Percentiles rank a stretch among this genome's conserved stretches.
Evolutionary conservation across 2,797 vertebrate species (phyloP).

Genomic region (Myotis daubentonii): DNA sequence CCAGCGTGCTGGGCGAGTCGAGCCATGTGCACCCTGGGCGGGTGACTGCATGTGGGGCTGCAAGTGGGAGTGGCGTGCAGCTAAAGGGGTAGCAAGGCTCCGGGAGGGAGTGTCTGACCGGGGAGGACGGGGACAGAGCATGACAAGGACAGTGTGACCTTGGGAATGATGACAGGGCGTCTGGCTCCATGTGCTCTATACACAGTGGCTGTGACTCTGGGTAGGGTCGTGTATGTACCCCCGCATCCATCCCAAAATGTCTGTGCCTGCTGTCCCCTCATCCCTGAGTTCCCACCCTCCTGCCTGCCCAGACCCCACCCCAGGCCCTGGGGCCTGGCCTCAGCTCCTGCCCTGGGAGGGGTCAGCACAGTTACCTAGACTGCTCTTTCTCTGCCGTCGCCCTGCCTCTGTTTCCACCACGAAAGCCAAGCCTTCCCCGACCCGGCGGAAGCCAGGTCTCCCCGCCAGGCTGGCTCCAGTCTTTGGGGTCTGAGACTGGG

Average conservation of each 20-base stretch:
- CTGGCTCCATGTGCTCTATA: background rate
- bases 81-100: background rate
- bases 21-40: background rate
- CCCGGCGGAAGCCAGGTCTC: background rate
- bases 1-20: background rate
- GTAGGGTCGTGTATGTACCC: rapidly evolving
- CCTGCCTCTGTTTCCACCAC: background rate
- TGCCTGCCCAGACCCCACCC: background rate
- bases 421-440: background rate
- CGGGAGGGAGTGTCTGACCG: background rate
- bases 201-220: background rate
- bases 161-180: rapidly evolving
- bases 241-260: background rate
- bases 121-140: background rate
- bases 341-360: background rate
- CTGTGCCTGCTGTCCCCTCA: background rate
- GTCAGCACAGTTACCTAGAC: background rate
- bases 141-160: background rate
- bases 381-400: background rate
- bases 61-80: background rate
- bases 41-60: too few species aligned
- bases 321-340: background rate
- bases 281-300: background rate
- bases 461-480: constrained; percentile 48
- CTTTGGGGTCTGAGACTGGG: constrained; percentile 56